Percentiles rank a stretch among this genome's conserved stretches.
phyloP scores from a whole-genome alignment of 2,888 invertebrate genomes.

The Spatulosminthurus flaviceps region DNA sequence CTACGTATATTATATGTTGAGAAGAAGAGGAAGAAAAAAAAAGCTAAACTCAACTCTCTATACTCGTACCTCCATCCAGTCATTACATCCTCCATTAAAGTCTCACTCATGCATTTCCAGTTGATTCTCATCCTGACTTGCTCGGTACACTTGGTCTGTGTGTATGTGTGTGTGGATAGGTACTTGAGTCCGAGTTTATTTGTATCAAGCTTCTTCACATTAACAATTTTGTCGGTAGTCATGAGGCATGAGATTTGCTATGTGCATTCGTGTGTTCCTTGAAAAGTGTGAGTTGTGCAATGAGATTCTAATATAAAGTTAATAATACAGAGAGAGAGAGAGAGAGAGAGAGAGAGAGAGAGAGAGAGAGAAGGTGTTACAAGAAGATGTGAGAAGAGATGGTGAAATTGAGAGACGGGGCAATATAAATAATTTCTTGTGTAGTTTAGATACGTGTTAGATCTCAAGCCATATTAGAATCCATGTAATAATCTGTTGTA shows the following conservation, averaged over 20 bases:
- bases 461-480: not conserved
- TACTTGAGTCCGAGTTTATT: too few relatives aligned
- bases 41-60: too few relatives aligned
- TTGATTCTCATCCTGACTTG: not conserved
- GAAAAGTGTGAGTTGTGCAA: not conserved
- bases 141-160: too few relatives aligned
- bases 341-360: too few relatives aligned
- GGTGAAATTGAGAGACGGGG: not conserved
- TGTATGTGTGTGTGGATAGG: too few relatives aligned
- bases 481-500: not conserved
- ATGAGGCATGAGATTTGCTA: not conserved
- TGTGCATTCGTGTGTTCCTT: not conserved
- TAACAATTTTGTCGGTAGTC: slow-evolving; percentile 10
- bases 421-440: not conserved
- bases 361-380: too few relatives aligned
- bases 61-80: not conserved
- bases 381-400: not conserved
- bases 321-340: too few relatives aligned
- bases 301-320: not conserved
- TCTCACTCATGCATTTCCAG: not conserved
- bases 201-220: not conserved
- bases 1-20: too few relatives aligned
- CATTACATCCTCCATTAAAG: slow-evolving; percentile 1
- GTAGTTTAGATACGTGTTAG: not conserved
- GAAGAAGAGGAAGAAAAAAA: too few relatives aligned